These are phyloP conservation scores for Myathropa florea DNA, from an alignment of 2,888 invertebrate genomes.

Conservation along the genomic window DNA sequence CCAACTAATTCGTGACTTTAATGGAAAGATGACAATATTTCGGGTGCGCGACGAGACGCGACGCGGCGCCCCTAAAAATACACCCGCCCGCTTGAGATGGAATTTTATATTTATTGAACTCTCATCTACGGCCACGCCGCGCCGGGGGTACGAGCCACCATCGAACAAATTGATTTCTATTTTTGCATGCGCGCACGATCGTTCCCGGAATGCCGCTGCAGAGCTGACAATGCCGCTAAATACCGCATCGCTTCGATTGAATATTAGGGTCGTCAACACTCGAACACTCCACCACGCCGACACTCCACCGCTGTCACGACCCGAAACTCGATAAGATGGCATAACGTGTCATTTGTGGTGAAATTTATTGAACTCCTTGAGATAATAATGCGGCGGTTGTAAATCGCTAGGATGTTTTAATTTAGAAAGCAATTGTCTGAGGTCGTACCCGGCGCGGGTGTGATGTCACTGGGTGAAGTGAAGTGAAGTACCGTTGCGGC, in stretches of 20 bases:
- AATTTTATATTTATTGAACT: slow-evolving; percentile 69
- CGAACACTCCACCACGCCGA: too few relatives aligned
- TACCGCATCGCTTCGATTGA: slow-evolving; percentile 6
- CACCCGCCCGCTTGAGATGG: slow-evolving; percentile 25
- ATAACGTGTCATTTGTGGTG: slow-evolving; percentile 70
- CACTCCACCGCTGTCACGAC: slow-evolving; percentile 40
- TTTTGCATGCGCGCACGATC: slow-evolving; percentile 65
- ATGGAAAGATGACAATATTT: slow-evolving; percentile 53
- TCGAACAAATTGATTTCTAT: slow-evolving; percentile 68
- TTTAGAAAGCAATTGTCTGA: slow-evolving; percentile 60
- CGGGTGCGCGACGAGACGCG: slow-evolving; percentile 21
- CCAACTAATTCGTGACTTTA: slow-evolving; percentile 52
- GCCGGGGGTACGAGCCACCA: slow-evolving; percentile 4
- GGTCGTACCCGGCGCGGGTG: slow-evolving; percentile 11
- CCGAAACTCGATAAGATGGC: slow-evolving; percentile 67
- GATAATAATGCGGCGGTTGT: slow-evolving; percentile 68
- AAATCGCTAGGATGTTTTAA: slow-evolving; percentile 53
- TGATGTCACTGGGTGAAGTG: slow-evolving; percentile 23
- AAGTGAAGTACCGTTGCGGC: not conserved
- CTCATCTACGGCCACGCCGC: slow-evolving; percentile 4
- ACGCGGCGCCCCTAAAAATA: slow-evolving; percentile 53
- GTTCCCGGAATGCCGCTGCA: slow-evolving; percentile 35
- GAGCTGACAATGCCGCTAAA: slow-evolving; percentile 10
- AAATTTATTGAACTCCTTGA: slow-evolving; percentile 68
- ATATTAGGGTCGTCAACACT: slow-evolving; percentile 44